Evolutionary conservation across 2,113 vertebrate species (phyloP), one percentile per base, ranked within the genome.

Genomic region (Colistium nudipinnis): DNA sequence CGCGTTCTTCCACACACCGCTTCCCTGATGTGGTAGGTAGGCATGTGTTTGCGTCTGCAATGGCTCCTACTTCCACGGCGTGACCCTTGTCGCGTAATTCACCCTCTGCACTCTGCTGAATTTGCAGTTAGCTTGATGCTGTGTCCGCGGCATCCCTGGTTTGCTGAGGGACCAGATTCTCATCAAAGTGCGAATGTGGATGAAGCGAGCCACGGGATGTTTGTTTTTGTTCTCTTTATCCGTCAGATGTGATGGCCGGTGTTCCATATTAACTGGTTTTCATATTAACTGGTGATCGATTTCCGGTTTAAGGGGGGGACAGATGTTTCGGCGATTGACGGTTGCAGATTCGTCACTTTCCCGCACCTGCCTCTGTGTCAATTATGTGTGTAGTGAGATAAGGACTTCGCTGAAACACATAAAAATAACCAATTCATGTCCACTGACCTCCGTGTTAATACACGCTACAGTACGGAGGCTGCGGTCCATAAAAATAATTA

Each of bases 11-110:
- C 62, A 28, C 10, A 45, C 14, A 47, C 45, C 22, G 1, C 55
- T 30, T 22, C 48, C 54, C 63, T 2, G 13, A 66, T 69, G 61
- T 25, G 84, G 90, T 92, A 83, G 0, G 90, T 90, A 52, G 7
- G 3, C 7, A 16, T 17, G 20, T 68, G 6, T 73, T 55, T n/a
- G n/a, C 6, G 11, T 74, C 13, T 3, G 7, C 6, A 1, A 4
- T n/a, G n/a, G 2, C 0, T 30, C 38, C 36, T 36, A 0, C 14
- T 14, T 11, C 1, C 39, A 0, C 17, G 11, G n/a, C 12, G 44
- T 9, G 30, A 30, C 60, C 12, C 25, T 45, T 31, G 17, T 7
- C 22, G 16, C 16, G 43, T 0, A 11, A 69, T 57, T 56, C 70
- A 27, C 74, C 56, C 59, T 8, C 27, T 10, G 0, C 4, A 54